phyloP scores from a whole-genome alignment of 2,888 invertebrate species.

The Chironomus riparius region DNA sequence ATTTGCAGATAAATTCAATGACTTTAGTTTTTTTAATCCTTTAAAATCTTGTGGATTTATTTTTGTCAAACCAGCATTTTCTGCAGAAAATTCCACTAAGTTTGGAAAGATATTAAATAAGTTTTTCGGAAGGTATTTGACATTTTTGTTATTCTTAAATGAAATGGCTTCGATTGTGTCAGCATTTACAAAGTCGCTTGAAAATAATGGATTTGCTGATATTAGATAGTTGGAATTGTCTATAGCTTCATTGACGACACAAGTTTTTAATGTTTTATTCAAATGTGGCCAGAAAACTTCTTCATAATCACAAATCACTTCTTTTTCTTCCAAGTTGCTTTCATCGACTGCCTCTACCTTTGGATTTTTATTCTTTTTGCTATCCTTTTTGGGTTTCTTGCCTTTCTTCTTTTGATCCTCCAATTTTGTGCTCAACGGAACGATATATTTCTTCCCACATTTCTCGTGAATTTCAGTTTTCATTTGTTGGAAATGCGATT shows the following conservation, averaged over 20 bases:
- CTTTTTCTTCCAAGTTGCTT: not conserved
- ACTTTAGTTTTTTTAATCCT: not conserved
- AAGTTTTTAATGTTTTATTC: not conserved
- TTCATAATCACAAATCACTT: constrained; percentile 19
- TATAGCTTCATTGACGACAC: not conserved
- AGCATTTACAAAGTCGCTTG: not conserved
- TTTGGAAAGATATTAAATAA: constrained; percentile 5
- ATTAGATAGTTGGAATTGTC: not conserved
- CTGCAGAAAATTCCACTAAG: not conserved
- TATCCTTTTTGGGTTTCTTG: not conserved
- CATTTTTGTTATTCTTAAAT: constrained; percentile 1
- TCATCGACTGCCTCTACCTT: not conserved
- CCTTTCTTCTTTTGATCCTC: not conserved
- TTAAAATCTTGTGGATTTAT: not conserved
- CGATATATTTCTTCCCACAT: not conserved
- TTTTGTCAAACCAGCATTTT: not conserved
- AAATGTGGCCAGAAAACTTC: constrained; percentile 13
- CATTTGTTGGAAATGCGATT: not conserved
- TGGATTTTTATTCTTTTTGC: not conserved
- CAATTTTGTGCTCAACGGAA: not conserved
- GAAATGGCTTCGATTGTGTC: not conserved
- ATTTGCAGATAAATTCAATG: constrained; percentile 4
- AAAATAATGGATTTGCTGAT: not conserved
- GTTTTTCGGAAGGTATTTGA: constrained; percentile 12
- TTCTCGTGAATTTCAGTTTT: not conserved